Evolutionary conservation across 2,888 invertebrate genomes (phyloP).

Genomic region (Eretmocerus hayati): DNA sequence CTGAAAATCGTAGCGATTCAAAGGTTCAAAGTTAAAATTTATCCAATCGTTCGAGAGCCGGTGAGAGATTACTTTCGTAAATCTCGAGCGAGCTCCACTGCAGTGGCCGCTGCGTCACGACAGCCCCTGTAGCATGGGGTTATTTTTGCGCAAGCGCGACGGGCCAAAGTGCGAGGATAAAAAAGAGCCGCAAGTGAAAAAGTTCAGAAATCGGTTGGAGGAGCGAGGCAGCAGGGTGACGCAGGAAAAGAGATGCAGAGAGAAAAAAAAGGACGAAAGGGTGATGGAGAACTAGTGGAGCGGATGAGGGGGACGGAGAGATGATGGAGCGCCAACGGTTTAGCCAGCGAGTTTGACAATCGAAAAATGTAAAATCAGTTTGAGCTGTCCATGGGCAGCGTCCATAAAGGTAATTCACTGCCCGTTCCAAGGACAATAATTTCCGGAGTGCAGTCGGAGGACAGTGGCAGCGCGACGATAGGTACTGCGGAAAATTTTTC

Average conservation of each 20-base stretch:
- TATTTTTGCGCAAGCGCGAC: no score
- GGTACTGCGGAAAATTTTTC: no score
- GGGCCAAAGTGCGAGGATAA: no score
- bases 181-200: neutral
- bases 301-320: neutral
- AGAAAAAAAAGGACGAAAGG: neutral
- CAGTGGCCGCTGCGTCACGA: no score
- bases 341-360: constrained; percentile 1
- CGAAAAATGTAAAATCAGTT: constrained; percentile 2
- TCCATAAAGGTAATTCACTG: constrained; percentile 5
- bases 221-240: neutral
- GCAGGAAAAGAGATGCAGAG: no score
- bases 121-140: no score
- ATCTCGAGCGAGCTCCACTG: no score
- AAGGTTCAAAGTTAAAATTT: neutral
- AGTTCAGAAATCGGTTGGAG: neutral
- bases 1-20: neutral
- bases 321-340: neutral
- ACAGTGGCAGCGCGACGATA: no score
- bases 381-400: neutral
- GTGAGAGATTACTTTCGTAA: no score
- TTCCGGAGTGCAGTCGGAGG: constrained; percentile 1
- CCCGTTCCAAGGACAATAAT: neutral
- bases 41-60: neutral
- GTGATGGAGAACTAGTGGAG: neutral